A percentile compares a stretch with the other conserved stretches of the same genome.
Evolutionary conservation across 2,113 vertebrate genomes (phyloP).

Genomic region (Pleuronectes platessa): DNA sequence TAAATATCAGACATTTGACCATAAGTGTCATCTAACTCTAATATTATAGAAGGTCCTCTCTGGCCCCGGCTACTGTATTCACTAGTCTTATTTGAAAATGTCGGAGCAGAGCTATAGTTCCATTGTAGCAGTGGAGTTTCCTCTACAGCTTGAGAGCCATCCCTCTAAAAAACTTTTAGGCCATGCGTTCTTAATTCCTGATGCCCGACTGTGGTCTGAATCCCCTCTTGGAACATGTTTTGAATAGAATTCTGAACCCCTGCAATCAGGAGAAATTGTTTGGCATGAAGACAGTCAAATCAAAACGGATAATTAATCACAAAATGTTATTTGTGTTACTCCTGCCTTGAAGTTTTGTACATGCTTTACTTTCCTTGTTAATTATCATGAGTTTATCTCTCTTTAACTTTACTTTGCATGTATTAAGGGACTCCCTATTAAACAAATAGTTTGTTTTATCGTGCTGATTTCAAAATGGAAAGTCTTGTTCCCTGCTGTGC

Average conservation of each 20-base stretch:
- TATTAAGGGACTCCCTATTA: not conserved
- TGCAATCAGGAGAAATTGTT: not conserved
- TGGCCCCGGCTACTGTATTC: constrained; percentile 11
- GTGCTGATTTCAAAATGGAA: not conserved
- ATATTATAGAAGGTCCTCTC: constrained; percentile 5
- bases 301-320: not conserved
- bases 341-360: not conserved
- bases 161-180: not conserved
- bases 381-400: too few relatives aligned
- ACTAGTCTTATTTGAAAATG: not conserved
- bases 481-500: not conserved
- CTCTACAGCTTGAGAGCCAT: not conserved
- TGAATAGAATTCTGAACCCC: not conserved
- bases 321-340: not conserved
- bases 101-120: constrained; percentile 1
- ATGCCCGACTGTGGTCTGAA: not conserved
- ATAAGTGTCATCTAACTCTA: not conserved
- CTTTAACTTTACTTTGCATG: not conserved
- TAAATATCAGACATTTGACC: constrained; percentile 12
- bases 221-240: not conserved
- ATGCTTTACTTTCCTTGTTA: not conserved
- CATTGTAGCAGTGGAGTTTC: not conserved
- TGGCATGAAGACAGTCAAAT: not conserved
- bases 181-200: too few relatives aligned
- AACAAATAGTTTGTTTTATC: not conserved